Evolutionary conservation across 1,140 invertebrate genomes (phyloP), one percentile per base, ranked within the genome.

Genomic region (Cydia amplana): DNA sequence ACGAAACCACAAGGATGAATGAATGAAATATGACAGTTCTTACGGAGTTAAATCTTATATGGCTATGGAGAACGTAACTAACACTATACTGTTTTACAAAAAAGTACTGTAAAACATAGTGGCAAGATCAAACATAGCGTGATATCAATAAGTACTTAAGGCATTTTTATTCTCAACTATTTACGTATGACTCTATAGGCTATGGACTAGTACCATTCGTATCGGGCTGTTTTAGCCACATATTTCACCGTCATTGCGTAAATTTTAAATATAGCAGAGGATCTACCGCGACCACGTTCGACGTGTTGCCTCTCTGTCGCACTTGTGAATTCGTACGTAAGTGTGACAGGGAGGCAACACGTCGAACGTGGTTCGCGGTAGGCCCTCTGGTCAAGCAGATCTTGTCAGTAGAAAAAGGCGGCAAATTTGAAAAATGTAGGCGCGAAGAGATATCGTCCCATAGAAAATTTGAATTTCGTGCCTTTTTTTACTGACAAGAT

Each of bases 1-100:
- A 70, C 65, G 65, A 70, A 70, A 70, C 65, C 65, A 70, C 65
- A 70, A 70, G 65, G 65, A 70, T 70, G 65, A 70, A 70, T 70
- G 65, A 70, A 70, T 70, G 65, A 36, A 70, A 70, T 70, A 70
- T 36, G 65, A 70, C 65, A 70, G 65, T 70, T 70, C 65, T 43
- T 70, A 70, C 65, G 65, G 65, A 18, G 65, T 12, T 9, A 12
- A 32, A 36, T 70, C 65, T 9, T 4, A 36, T 40, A 40, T 70
- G 32, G 16, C 28, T 18, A 9, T 43, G 2, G 5, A 36, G 7
- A 36, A 16, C 32, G 65, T 70, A 70, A 70, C 32, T n/a, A 10
- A 43, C 65, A 43, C 4, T 43, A 36, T 40, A 18, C 7, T 18
- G 2, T 36, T 18, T 70, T 43, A 1, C 5, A 9, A 70, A 70